Evolutionary conservation across 2,113 vertebrate species (phyloP), one percentile per base, ranked within the genome.

Genomic region (Heliornis fulica): DNA sequence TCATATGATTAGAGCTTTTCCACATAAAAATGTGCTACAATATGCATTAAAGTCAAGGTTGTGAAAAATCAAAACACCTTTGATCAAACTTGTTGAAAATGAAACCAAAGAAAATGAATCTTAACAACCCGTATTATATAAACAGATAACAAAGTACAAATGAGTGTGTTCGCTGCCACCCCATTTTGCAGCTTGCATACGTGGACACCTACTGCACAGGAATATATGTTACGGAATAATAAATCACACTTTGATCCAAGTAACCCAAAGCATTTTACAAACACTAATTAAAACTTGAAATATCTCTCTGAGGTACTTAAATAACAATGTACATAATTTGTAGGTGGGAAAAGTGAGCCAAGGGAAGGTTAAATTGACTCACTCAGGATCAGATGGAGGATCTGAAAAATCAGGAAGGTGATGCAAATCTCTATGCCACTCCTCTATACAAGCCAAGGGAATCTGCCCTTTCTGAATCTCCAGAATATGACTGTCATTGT

Each of bases 251-350:
- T 95, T 81, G 68, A 90, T 93, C 90, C 92, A 95, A 94, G 75
- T 85, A 96, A 96, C 95, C 83, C 71, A 93, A 92, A 95, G 84
- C 90, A 86, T 92, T 96, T 88, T 91, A 80, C 46, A 93, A 96
- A 92, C 64, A 93, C 75, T 95, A 96, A 95, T 96, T 96, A 94
- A 96, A 91, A 93, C 64, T 88, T 94, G 71, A 83, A 96, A 75
- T 87, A 83, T 86, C 82, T 94, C 95, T 96, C 84, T 66, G 71
- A 95, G 68, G 79, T 93, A 92, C 85, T 94, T 96, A 94, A 93
- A 93, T 78, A 95, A 74, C 85, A 90, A 94, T 32, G 64, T 92
- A 88, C 51, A 66, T 88, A 95, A 95, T 81, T 90, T 95, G 88
- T 88, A 88, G 54, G 84, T 92, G 82, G 82, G 69, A 88, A 83